phyloP scores from a whole-genome alignment of 2,888 invertebrate genomes.

The Hypercompe scribonia region DNA sequence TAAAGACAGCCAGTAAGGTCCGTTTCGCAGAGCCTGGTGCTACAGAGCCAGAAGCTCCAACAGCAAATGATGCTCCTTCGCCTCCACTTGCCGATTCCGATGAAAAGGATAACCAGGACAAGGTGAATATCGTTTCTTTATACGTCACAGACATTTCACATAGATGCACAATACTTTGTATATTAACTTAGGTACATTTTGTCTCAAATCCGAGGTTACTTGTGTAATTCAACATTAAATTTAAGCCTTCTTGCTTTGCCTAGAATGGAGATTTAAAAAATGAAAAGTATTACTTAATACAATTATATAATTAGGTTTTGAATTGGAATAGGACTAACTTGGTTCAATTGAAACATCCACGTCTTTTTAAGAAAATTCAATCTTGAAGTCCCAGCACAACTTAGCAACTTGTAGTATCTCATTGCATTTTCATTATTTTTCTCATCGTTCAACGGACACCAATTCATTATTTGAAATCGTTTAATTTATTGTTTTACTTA shows the following conservation, averaged over 20 bases:
- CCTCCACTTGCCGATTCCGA: constrained; percentile 81
- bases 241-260: background rate
- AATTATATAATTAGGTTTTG: background rate
- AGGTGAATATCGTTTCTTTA: constrained; percentile 73
- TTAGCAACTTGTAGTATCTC: background rate
- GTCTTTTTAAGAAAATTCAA: constrained; percentile 53
- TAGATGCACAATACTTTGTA: constrained; percentile 19
- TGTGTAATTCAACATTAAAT: background rate
- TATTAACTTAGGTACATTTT: background rate
- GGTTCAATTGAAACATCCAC: constrained; percentile 63
- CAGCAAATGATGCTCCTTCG: constrained; percentile 81
- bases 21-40: constrained; percentile 93
- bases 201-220: background rate
- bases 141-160: constrained; percentile 19
- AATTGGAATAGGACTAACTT: constrained; percentile 15
- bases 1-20: constrained; percentile 93
- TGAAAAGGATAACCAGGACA: constrained; percentile 82
- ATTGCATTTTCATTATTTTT: constrained; percentile 29
- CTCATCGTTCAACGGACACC: constrained; percentile 31
- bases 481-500: background rate
- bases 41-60: constrained; percentile 73
- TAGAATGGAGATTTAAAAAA: background rate
- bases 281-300: background rate
- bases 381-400: constrained; percentile 6
- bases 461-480: constrained; percentile 19